Evolutionary conservation across 2,888 invertebrate species (phyloP), one percentile per base, ranked within the genome.

Genomic region (Pimpla rufipes): DNA sequence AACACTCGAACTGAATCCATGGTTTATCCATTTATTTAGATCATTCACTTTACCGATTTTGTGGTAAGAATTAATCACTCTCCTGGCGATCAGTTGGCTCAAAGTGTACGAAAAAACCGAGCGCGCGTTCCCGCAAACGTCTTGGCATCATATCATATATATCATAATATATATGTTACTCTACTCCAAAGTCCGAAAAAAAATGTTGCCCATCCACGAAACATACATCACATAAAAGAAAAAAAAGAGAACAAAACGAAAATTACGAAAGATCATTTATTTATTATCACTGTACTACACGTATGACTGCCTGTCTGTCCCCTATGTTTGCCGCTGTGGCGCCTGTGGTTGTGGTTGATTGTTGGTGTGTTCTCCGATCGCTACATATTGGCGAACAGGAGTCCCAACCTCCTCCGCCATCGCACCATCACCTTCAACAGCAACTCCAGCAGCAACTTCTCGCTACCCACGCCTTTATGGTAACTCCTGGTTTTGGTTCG

Each of bases 401-500:
- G 93, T 91, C 92, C 91, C 91, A 91, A 89, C 90, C 93, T 92
- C 93, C 93, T 93, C 91, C 92, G 91, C 91, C 92, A 91, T 90
- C 91, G 91, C 93, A 93, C 91, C 93, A 93, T 90, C 91, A 91
- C 90, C 93, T 93, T 92, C 93, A 93, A 93, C 93, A 93, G 92
- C 93, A 93, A 92, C 93, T 93, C 93, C 93, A 93, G 93, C 93
- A 93, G 92, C 93, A 93, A 93, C 93, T 93, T 92, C 93, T 93
- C 92, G 93, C 93, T 93, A 93, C 93, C 93, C 93, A 93, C 93
- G 93, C 93, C 93, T 93, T 93, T 93, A 93, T 93, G 93, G 93
- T 93, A 93, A 93, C 93, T 93, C 92, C 92, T 93, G 93, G 93
- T 93, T 93, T 93, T 93, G 93, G 93, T 93, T 89, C 93, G 92